Conservation (phyloP, 2,888 invertebrate genomes). For the Enoplolaimus lenunculus region DNA sequence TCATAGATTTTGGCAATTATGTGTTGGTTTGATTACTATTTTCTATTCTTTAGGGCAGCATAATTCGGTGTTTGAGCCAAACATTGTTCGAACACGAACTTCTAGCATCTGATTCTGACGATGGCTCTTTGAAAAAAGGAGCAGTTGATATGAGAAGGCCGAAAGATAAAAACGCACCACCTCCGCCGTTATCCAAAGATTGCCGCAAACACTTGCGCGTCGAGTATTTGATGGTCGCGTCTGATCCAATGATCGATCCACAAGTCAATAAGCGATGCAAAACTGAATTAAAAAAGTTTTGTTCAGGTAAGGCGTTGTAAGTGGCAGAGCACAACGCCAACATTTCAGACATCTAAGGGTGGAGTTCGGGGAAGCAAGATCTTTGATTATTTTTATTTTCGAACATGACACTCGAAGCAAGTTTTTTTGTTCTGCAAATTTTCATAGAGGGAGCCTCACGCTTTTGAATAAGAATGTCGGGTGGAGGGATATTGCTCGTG, state of each 20-base stretch:
- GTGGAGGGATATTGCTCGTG: too few species aligned
- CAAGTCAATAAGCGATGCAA: constrained; percentile 36
- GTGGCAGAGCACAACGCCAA: too few species aligned
- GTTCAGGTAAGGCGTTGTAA: constrained; percentile 24
- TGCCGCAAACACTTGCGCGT: constrained; percentile 78
- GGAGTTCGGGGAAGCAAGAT: too few species aligned
- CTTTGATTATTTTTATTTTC: too few species aligned
- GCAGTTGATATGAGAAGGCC: too few species aligned
- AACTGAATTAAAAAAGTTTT: constrained; percentile 29
- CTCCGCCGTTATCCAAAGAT: constrained; percentile 55
- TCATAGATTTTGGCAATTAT: too few species aligned
- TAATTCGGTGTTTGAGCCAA: constrained; percentile 72
- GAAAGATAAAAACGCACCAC: not conserved
- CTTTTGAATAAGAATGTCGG: too few species aligned
- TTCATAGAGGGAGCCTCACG: too few species aligned
- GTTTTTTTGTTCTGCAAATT: too few species aligned
- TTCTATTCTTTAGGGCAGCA: constrained; percentile 53
- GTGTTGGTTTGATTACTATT: too few species aligned
- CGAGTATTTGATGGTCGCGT: constrained; percentile 79
- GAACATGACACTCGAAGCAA: too few species aligned
- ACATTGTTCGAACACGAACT: constrained; percentile 57
- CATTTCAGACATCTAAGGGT: too few species aligned
- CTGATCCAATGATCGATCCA: constrained; percentile 52
- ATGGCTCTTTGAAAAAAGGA: not conserved
- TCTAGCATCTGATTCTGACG: constrained; percentile 38